Evolutionary conservation across 1,140 invertebrate species (phyloP).

Genomic region (Spodoptera litura): DNA sequence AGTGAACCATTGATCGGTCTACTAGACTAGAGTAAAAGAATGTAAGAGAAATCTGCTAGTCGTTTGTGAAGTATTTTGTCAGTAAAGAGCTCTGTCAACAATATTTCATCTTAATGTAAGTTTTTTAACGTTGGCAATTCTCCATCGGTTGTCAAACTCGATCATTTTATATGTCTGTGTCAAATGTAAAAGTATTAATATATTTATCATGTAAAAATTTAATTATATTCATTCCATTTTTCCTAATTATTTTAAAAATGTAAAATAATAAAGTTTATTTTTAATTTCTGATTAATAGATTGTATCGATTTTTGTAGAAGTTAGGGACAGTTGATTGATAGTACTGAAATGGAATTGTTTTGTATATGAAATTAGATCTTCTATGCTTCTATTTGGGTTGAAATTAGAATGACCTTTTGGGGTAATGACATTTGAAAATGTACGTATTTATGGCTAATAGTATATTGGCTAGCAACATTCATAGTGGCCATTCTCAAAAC

Average conservation of each 20-base stretch:
- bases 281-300: slow-evolving; percentile 29
- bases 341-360: slow-evolving; percentile 34
- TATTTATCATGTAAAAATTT: slow-evolving; percentile 40
- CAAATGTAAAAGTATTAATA: slow-evolving; percentile 42
- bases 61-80: neutral
- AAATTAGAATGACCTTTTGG: neutral
- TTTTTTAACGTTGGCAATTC: neutral
- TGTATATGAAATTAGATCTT: slow-evolving; percentile 1
- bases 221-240: slow-evolving; percentile 35
- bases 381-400: slow-evolving; percentile 15
- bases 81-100: too few species aligned
- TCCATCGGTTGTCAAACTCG: slow-evolving; percentile 14
- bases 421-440: neutral
- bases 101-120: neutral
- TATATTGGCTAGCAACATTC: slow-evolving; percentile 1
- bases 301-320: slow-evolving; percentile 32
- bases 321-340: slow-evolving; percentile 32
- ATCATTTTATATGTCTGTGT: slow-evolving; percentile 36
- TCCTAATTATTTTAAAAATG: slow-evolving; percentile 9
- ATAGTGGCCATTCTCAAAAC: slow-evolving; percentile 10
- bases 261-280: slow-evolving; percentile 32
- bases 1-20: too few species aligned
- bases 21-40: neutral
- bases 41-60: slow-evolving; percentile 1
- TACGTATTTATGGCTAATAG: slow-evolving; percentile 4